These are phyloP conservation scores for Gerris lacustris DNA, from an alignment of 2,888 invertebrate species.

Conservation along the genomic window DNA sequence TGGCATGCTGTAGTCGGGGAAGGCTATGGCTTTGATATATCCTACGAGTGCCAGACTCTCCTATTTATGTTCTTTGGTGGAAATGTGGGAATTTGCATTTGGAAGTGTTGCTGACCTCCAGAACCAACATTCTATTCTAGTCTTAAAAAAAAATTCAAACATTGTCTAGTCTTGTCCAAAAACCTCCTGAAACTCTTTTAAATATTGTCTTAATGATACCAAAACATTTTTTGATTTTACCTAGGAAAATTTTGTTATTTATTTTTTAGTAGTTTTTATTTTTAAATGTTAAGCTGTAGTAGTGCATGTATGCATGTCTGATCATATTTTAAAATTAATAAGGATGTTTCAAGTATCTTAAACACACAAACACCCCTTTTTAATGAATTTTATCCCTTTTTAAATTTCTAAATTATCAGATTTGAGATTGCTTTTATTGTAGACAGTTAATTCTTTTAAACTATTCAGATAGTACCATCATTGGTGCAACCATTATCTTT, in stretches of 20 bases:
- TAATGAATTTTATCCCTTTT: no score
- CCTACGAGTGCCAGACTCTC: constrained; percentile 77
- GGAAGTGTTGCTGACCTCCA: constrained; percentile 63
- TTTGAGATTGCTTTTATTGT: no score
- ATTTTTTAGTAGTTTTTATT: no score
- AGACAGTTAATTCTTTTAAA: no score
- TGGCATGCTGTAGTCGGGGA: constrained; percentile 95
- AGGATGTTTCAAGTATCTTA: no score
- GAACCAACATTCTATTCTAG: constrained; percentile 3
- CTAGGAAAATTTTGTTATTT: background rate
- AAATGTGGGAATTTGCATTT: constrained; percentile 73
- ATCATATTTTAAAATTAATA: no score
- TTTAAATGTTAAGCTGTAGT: no score
- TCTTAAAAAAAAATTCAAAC: background rate
- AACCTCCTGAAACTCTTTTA: background rate
- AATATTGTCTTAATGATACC: background rate
- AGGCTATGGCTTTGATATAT: constrained; percentile 85
- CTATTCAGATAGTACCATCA: no score
- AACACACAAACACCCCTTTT: no score
- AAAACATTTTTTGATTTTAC: constrained; percentile 1
- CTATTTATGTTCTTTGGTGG: constrained; percentile 85
- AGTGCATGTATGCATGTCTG: no score
- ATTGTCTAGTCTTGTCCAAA: constrained; percentile 6
- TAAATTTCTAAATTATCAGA: no score
- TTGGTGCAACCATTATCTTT: no score